Base-by-base conservation (phyloP, 2,113 vertebrate genomes). In the Ranitomeya variabilis region DNA sequence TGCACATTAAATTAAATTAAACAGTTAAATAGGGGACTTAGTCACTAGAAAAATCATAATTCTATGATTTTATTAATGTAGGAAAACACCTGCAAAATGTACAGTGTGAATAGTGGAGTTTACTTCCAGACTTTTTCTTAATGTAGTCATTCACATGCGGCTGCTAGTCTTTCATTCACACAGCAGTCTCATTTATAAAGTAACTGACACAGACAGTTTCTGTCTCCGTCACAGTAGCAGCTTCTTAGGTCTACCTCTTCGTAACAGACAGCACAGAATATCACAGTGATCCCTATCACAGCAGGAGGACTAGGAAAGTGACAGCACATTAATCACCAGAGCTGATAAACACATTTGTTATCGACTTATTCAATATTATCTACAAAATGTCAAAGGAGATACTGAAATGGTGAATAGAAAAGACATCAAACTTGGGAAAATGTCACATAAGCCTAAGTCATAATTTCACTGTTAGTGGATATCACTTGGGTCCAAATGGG, bases 281-380 rank as follows among this genome's bases (percentile, higher is more conserved):
- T 74, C 31, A 74, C 45, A 45, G 71, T 1, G 23, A 31, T 73
- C 26, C 26, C 15, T 8, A 74, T 74, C 71, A 18, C 71, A 74
- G 71, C 71, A 74, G 71, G 31, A 45, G 16, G 37, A 18, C 31
- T 3, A 45, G 71, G 16, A 15, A 74, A 45, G 5, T 74, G 71
- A 74, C 71, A 74, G 71, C 71, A 74, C 71, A 74, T 74, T 74
- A 74, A 74, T 74, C 71, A 74, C 31, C 37, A 74, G 71, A 74
- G 16, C 37, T 45, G 8, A 74, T 3, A 74, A 16, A 45, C 71
- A 74, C 15, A 74, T 74, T 45, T 18, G 16, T 45, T 45, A 74
- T 11, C 13, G 11, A 9, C 12, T 13, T 71, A 26, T 14, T 18
- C 31, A 14, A 74, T 45, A 74, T 16, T 1, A 74, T 45, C 31